These are phyloP conservation scores for Heterodera filipjevi DNA, from an alignment of 2,888 invertebrate genomes.

Conservation along the genomic window DNA sequence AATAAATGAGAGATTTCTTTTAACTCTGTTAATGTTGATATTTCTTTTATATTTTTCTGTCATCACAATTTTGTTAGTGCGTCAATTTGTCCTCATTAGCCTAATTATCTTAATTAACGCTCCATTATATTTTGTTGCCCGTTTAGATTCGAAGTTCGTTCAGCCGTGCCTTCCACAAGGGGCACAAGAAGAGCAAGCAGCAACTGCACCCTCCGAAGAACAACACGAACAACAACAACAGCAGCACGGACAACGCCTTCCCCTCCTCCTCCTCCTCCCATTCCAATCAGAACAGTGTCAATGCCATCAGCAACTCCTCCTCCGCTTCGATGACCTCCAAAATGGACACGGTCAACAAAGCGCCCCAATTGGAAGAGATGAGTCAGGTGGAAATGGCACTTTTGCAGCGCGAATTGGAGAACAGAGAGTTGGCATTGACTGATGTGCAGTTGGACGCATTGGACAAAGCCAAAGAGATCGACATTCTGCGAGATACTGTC, in stretches of 20 bases:
- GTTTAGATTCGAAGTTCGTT: slow-evolving; percentile 85
- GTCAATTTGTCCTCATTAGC: no score
- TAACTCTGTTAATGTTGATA: no score
- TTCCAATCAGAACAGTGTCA: slow-evolving; percentile 23
- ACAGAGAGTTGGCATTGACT: slow-evolving; percentile 92
- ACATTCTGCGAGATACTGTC: slow-evolving; percentile 92
- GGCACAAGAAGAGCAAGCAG: slow-evolving; percentile 30
- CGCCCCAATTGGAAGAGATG: slow-evolving; percentile 22
- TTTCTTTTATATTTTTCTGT: no score
- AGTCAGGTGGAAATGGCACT: slow-evolving; percentile 14
- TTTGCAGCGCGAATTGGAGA: slow-evolving; percentile 75
- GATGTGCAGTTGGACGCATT: slow-evolving; percentile 94
- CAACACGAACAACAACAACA: neutral
- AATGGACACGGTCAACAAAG: neutral
- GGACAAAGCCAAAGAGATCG: slow-evolving; percentile 93
- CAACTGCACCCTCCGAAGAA: slow-evolving; percentile 17
- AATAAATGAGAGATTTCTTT: no score
- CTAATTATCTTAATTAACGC: no score
- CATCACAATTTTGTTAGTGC: no score
- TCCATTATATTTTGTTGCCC: neutral
- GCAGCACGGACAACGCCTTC: neutral
- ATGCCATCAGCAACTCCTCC: slow-evolving; percentile 19
- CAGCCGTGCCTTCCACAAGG: slow-evolving; percentile 83
- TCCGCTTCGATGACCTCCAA: slow-evolving; percentile 1
- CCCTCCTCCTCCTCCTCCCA: slow-evolving; percentile 41